Evolutionary conservation across 2,797 vertebrate genomes (phyloP).

Genomic region (Coilia nasus): DNA sequence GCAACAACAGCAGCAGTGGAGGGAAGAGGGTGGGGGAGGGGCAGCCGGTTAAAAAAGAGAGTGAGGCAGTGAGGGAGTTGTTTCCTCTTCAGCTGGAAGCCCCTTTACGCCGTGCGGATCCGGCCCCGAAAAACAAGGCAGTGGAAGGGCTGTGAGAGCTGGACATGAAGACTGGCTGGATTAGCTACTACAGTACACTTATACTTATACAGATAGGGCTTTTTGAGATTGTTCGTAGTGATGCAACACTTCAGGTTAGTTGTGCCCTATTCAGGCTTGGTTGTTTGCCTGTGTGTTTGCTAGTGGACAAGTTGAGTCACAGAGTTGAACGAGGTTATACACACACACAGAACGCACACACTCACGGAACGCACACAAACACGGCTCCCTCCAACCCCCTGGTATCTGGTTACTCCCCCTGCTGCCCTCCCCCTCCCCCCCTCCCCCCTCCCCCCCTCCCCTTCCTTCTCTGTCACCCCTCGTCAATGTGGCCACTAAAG

Average conservation of each 20-base stretch:
- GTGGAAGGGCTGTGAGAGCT: too few species aligned
- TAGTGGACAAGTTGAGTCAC: not conserved
- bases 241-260: slow-evolving; percentile 9
- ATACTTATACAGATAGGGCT: not conserved
- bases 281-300: slow-evolving; percentile 3
- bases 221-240: not conserved
- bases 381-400: slow-evolving; percentile 36
- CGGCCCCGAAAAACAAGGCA: not conserved
- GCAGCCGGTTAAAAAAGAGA: not conserved
- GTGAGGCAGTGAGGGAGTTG: not conserved
- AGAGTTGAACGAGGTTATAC: slow-evolving; percentile 34
- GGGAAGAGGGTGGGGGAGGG: not conserved
- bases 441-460: slow-evolving; percentile 32
- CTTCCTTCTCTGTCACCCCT: slow-evolving; percentile 56
- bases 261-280: not conserved
- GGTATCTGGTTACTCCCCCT: slow-evolving; percentile 52
- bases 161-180: too few species aligned
- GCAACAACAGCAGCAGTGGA: not conserved
- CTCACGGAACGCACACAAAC: slow-evolving; percentile 16
- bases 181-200: too few species aligned
- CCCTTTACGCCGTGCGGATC: not conserved
- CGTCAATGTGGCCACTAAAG: slow-evolving; percentile 71
- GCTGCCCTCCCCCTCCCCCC: slow-evolving; percentile 28
- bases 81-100: slow-evolving; percentile 16
- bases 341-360: slow-evolving; percentile 39